A percentile compares a stretch with the other conserved stretches of the same genome.
phyloP scores from a whole-genome alignment of 2,113 vertebrate species.

The Pitta sordida region DNA sequence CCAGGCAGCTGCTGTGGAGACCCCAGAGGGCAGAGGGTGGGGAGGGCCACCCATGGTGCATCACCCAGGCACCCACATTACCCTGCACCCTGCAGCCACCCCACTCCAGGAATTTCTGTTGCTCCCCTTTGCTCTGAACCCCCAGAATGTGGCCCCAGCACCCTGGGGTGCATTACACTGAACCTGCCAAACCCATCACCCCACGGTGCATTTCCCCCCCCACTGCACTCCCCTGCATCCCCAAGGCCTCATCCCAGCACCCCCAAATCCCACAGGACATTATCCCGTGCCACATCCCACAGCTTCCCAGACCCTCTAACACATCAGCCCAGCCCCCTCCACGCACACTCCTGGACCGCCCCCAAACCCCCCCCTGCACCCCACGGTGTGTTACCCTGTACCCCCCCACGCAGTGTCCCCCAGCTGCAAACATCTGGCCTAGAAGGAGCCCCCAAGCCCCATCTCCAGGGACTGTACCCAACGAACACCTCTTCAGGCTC shows the following conservation, averaged over 20 bases:
- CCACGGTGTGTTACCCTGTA: neutral
- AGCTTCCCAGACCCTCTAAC: neutral
- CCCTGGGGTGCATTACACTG: no score
- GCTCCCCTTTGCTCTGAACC: neutral
- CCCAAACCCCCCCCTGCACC: neutral
- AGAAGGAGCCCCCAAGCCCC: neutral
- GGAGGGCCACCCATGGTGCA: accelerated
- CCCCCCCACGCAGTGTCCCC: no score
- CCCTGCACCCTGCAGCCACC: neutral
- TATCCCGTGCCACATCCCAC: neutral
- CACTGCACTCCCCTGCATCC: neutral
- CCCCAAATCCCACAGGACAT: neutral
- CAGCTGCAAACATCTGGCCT: neutral
- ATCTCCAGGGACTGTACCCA: neutral
- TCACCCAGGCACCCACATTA: neutral
- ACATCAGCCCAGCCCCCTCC: neutral
- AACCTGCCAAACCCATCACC: neutral
- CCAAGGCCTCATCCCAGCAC: neutral
- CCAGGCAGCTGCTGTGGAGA: neutral
- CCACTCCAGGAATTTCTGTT: neutral
- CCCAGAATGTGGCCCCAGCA: no score
- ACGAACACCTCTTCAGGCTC: neutral
- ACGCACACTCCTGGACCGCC: neutral
- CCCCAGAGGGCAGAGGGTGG: neutral
- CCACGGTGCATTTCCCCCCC: neutral